Conservation (phyloP, 2,113 vertebrate genomes). For the Junco hyemalis region DNA sequence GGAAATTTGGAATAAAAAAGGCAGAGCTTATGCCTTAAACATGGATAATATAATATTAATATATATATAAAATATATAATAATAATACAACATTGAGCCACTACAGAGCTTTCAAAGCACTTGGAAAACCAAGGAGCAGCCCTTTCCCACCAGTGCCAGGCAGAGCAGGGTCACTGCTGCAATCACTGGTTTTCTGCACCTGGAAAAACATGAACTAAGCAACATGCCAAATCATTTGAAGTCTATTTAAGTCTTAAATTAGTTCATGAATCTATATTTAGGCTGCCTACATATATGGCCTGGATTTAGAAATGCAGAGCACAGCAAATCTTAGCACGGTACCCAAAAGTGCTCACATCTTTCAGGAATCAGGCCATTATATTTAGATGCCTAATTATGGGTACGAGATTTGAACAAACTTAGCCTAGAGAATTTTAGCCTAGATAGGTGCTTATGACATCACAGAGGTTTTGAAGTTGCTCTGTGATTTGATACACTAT, state of each 20-base stretch:
- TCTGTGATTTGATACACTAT: not conserved
- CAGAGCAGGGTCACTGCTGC: not conserved
- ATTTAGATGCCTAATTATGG: conserved; percentile 43
- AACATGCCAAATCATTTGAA: not conserved
- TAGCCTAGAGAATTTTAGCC: not conserved
- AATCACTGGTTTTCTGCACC: not conserved
- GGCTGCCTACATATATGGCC: conserved; percentile 34
- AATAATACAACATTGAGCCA: not conserved
- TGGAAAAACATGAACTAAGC: not conserved
- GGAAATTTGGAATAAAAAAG: not conserved
- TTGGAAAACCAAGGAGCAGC: not conserved
- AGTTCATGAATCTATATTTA: conserved; percentile 35
- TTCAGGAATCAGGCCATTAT: conserved; percentile 22
- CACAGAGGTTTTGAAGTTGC: not conserved
- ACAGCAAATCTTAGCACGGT: not conserved
- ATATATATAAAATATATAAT: too few species aligned
- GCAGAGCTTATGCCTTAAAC: not conserved
- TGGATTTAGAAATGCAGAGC: conserved; percentile 50
- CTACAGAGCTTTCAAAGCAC: not conserved
- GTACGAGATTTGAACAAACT: not conserved
- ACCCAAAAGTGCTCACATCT: not conserved
- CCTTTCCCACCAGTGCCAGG: not conserved
- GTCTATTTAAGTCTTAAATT: conserved; percentile 8
- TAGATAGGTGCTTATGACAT: not conserved
- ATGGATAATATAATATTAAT: not conserved